Conservation (phyloP, 2,113 vertebrate species). For the Otolemur garnettii region DNA sequence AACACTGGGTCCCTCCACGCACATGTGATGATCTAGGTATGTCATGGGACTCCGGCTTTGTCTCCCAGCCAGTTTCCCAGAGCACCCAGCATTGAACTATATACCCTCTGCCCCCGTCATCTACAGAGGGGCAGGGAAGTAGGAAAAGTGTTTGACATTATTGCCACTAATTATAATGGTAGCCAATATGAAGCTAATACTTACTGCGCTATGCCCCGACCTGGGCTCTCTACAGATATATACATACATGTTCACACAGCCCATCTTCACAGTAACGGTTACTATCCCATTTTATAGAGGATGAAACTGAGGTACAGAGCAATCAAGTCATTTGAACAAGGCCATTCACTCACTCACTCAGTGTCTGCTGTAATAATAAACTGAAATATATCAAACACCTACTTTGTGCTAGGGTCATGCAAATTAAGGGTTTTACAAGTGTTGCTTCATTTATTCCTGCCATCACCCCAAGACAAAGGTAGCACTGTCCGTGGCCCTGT, state of each 20-base stretch:
- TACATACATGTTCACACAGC: not conserved
- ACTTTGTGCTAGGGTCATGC: not conserved
- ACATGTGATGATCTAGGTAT: not conserved
- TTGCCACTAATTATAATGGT: not conserved
- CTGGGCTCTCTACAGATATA: not conserved
- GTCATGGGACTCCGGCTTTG: not conserved
- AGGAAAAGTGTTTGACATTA: not conserved
- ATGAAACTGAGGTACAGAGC: constrained; percentile 18
- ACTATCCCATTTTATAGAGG: not conserved
- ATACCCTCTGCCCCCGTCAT: not conserved
- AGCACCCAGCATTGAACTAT: not conserved
- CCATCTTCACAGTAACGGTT: not conserved
- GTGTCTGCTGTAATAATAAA: not conserved
- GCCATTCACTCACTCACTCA: not conserved
- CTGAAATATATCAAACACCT: not conserved
- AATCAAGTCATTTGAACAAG: not conserved
- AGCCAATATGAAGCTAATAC: not conserved
- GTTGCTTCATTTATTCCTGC: not conserved
- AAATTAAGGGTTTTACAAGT: not conserved
- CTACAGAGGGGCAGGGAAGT: not conserved
- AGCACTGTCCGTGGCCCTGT: not conserved
- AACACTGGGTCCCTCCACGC: too few relatives aligned
- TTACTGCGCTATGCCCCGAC: too few relatives aligned
- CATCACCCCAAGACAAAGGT: not conserved
- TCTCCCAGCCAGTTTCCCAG: not conserved